Evolutionary conservation across 2,888 invertebrate genomes (phyloP).

Genomic region (Tinea trinotella): DNA sequence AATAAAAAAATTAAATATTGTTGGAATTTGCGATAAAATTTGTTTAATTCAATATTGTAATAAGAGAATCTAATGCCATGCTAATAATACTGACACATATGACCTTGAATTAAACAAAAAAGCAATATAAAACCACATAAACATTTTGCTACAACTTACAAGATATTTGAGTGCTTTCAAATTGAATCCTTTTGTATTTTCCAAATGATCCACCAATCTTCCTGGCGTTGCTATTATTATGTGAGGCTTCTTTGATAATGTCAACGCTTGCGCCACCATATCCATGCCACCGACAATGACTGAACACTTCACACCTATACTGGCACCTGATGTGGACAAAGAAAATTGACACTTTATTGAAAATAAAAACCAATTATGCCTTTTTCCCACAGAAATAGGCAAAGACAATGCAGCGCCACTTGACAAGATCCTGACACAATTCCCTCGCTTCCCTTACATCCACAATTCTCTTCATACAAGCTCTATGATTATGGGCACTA

Average conservation of each 20-base stretch:
- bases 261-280: slow-evolving; percentile 94
- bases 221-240: slow-evolving; percentile 98
- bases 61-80: too few species aligned
- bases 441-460: too few species aligned
- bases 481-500: too few species aligned
- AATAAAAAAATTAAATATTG: too few species aligned
- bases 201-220: slow-evolving; percentile 93
- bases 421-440: too few species aligned
- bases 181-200: slow-evolving; percentile 98
- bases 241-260: slow-evolving; percentile 96
- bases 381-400: too few species aligned
- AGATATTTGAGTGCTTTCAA: slow-evolving; percentile 89
- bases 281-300: slow-evolving; percentile 99
- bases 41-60: too few species aligned
- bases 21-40: too few species aligned
- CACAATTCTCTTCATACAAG: too few species aligned
- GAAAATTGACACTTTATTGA: neutral
- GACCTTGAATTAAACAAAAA: neutral
- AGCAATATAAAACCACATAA: neutral
- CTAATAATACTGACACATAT: neutral
- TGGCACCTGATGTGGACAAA: slow-evolving; percentile 71
- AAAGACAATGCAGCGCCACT: too few species aligned
- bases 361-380: too few species aligned
- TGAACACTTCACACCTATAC: slow-evolving; percentile 94
- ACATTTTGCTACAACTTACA: slow-evolving; percentile 66